Conservation (phyloP, 53 echinoderm and acorn worm species). For the Stichopus horrens region DNA sequence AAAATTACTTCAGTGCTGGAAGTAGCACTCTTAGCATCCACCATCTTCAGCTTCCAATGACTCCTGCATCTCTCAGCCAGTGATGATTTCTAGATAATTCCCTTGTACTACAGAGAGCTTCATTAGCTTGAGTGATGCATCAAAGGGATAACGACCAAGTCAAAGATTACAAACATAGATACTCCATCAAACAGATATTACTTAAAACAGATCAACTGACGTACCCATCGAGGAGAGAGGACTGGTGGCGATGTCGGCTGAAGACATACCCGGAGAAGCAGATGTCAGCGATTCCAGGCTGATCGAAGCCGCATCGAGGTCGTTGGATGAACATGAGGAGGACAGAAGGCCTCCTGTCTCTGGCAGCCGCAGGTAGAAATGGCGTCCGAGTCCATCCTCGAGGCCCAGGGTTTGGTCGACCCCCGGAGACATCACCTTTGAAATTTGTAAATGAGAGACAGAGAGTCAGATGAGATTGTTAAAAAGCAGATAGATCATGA, state of each 20-base stretch:
- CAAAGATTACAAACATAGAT: too few relatives aligned
- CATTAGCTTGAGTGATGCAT: too few relatives aligned
- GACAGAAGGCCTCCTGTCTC: neutral
- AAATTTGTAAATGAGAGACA: neutral
- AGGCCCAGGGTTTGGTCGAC: neutral
- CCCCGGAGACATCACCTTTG: neutral
- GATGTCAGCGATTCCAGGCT: neutral
- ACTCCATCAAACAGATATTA: too few relatives aligned
- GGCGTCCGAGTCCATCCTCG: neutral
- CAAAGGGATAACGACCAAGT: too few relatives aligned
- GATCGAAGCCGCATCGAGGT: neutral
- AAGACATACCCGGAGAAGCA: neutral
- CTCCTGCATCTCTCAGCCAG: too few relatives aligned
- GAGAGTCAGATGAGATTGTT: too few relatives aligned
- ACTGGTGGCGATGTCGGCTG: neutral
- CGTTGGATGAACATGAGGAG: neutral
- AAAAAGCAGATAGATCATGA: too few relatives aligned
- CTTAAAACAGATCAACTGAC: neutral
- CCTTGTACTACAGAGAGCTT: too few relatives aligned
- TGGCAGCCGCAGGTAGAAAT: neutral
- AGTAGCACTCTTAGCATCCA: too few relatives aligned
- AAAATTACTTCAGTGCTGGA: too few relatives aligned
- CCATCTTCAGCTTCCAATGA: too few relatives aligned
- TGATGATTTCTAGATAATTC: too few relatives aligned
- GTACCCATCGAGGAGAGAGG: neutral